Base-by-base conservation (phyloP, 2,888 invertebrate species). In the Argynnis bischoffii region DNA sequence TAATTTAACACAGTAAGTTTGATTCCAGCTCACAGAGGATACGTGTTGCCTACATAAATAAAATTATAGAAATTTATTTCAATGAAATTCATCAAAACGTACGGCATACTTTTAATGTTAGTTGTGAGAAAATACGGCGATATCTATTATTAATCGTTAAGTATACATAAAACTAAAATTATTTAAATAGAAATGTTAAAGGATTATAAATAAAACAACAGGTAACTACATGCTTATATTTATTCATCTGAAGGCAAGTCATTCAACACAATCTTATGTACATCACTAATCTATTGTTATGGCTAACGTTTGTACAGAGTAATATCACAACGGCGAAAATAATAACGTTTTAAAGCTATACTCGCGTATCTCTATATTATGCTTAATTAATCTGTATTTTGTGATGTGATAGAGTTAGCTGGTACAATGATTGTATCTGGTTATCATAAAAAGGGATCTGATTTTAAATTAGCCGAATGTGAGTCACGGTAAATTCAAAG, bases 261-360 rank as follows among this genome's bases (percentile, higher is more conserved):
- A 76, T 78, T 72, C 75, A 80, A 81, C 81, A 78, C 75, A 68
- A 71, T 75, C 35, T 41, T 41, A 76, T 73, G 72, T 75, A 69
- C 71, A 69, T 41, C 53, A 50, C 59, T 63, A 70, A 41, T 21
- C 65, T 69, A 71, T 51, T 66, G 69, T 69, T 74, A 84, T 80
- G 80, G 81, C 83, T 85, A 85, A 86, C 76, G 71, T 89, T 90
- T 90, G 90, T 91, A 91, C 90, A 89, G 76, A 79, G 76, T 78
- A 82, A 83, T 90, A 91, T 91, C 91, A 91, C 91, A 90, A 89
- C 82, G 79, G 86, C 88, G 76, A 89, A 90, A 82, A 76, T 79
- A 86, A 87, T 81, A 83, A 84, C 76, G 67, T 75, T 78, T 86
- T 90, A 90, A 90, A 90, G 87, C 90, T 86, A 85, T 71, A 70